Evolutionary conservation across 2,888 invertebrate species (phyloP), one percentile per base, ranked within the genome.

Genomic region (Plagiodera versicolora): DNA sequence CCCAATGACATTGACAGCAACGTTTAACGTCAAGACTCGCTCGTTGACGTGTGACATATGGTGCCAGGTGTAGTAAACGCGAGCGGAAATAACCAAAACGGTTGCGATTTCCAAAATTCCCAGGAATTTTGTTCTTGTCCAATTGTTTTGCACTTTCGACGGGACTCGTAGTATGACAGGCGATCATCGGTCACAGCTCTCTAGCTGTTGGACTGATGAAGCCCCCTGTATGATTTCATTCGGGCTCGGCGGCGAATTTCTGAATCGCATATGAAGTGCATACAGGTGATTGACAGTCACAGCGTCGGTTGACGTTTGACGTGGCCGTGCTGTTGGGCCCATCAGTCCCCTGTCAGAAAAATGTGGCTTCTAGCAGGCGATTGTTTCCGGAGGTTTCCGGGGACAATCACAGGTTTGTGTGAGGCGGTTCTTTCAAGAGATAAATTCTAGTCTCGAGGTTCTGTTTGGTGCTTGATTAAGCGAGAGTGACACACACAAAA

Each of bases 311-410:
- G 44, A 20, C 18, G 45, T 10, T 47, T 20, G 14, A 79, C 71
- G 64, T 52, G 20, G 19, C 51, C 28, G 20, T 53, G 78, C 79
- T 79, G 79, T 79, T 84, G 85, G 84, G 84, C 82, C 81, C 67
- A 75, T 84, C 83, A 83, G 85, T 84, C 85, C 85, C 84, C 85
- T 85, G 81, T 77, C 75, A 66, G 63, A 66, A 70, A 65, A 71
- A 76, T 74, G 77, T 78, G 75, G 78, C 77, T 78, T 77, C 56
- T 61, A 61, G 73, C 80, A 80, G 79, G 80, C 79, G 80, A 79
- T 80, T 77, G 77, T 70, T 67, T 67, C 68, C 66, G 69, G 64
- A 52, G 46, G 45, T 19, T 14, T 44, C 60, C 61, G 56, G 20
- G 24, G n/a, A 58, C 69, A 71, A 73, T 74, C 73, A 74, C 73